phyloP scores from a whole-genome alignment of 2,113 vertebrate species.

The Myiozetetes cayanensis region DNA sequence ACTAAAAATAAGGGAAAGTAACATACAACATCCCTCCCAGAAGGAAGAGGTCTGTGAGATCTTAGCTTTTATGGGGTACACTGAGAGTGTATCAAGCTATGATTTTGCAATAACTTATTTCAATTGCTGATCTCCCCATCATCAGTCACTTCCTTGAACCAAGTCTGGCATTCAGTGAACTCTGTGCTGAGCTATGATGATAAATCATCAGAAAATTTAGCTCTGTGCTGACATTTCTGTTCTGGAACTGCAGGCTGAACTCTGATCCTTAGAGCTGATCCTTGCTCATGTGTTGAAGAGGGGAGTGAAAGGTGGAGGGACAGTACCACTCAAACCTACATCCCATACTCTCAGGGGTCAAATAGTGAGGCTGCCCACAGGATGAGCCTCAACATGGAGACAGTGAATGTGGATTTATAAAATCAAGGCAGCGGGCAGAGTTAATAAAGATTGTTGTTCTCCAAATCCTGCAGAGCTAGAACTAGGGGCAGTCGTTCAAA shows the following conservation, averaged over 20 bases:
- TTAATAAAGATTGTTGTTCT: neutral
- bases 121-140: neutral
- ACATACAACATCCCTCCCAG: neutral
- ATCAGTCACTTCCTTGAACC: neutral
- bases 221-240: neutral
- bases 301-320: neutral
- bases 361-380: neutral
- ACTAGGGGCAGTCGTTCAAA: neutral
- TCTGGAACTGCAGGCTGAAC: neutral
- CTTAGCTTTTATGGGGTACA: neutral
- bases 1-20: neutral
- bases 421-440: neutral
- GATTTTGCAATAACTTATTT: neutral
- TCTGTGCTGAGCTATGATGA: neutral
- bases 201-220: neutral
- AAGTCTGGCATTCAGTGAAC: neutral
- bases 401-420: neutral
- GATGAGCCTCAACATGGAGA: neutral
- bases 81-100: neutral
- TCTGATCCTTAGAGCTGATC: neutral
- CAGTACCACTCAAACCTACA: neutral
- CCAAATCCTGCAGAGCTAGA: neutral
- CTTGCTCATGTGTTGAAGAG: neutral
- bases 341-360: neutral
- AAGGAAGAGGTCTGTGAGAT: neutral